Percentiles rank a stretch among this genome's conserved stretches.
These are phyloP conservation scores for Erithacus rubecula DNA, from an alignment of 2,797 vertebrate species.

Conservation along the genomic window DNA sequence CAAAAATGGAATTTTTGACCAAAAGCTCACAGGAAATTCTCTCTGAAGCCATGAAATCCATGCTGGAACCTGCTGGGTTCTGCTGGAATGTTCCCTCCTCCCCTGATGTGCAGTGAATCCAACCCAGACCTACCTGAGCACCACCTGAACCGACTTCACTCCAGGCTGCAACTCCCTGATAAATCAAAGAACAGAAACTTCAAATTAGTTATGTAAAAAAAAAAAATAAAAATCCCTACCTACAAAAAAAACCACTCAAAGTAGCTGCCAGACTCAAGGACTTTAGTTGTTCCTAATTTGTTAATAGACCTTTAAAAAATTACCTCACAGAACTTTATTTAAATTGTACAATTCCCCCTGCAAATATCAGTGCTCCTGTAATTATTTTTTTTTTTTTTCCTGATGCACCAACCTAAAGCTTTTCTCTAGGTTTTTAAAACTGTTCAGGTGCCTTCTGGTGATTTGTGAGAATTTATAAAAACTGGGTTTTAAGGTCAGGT, in stretches of 20 bases:
- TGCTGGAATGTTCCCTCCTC: not conserved
- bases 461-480: not conserved
- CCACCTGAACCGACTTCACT: constrained; percentile 94
- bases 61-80: accelerated
- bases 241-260: not conserved
- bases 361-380: not conserved
- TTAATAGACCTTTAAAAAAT: not conserved
- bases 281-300: not conserved
- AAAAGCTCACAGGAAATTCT: not conserved
- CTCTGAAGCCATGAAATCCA: not conserved
- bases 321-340: not conserved
- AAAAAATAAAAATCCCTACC: not conserved
- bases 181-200: not conserved
- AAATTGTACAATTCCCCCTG: not conserved
- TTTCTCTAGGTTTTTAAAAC: not conserved
- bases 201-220: not conserved
- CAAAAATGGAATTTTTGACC: not conserved
- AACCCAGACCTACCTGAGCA: constrained; percentile 88
- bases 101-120: not conserved
- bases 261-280: not conserved
- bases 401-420: not conserved
- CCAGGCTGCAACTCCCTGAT: constrained; percentile 91
- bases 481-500: constrained; percentile 21
- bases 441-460: not conserved
- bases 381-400: not conserved